Percentiles rank a stretch among this genome's conserved stretches.
Conservation (phyloP, 1,140 invertebrate genomes). For the Drosophila burlai region DNA sequence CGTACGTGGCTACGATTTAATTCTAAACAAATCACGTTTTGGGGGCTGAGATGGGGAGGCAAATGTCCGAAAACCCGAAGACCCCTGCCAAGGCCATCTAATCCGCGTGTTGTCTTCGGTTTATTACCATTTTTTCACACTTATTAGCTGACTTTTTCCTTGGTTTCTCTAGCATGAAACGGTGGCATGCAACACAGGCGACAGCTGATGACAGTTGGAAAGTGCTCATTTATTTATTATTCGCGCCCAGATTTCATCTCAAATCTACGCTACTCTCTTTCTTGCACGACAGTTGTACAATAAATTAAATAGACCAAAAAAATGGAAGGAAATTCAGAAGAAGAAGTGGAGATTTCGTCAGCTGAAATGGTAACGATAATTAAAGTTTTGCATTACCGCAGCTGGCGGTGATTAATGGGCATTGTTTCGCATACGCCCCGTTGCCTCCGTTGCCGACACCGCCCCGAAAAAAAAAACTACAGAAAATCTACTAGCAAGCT, state of each 20-base stretch:
- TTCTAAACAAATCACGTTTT: conserved; percentile 70
- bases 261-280: conserved; percentile 20
- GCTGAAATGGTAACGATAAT: conserved; percentile 69
- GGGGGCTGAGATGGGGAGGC: conserved; percentile 22
- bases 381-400: conserved; percentile 66
- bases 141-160: conserved; percentile 3
- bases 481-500: conserved; percentile 6
- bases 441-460: conserved; percentile 27
- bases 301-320: conserved; percentile 74
- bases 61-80: conserved; percentile 15
- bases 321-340: conserved; percentile 6
- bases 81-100: conserved; percentile 57
- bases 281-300: conserved; percentile 35
- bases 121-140: conserved; percentile 9
- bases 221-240: conserved; percentile 34
- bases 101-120: conserved; percentile 30
- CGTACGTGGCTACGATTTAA: conserved; percentile 61
- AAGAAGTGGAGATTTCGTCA: conserved; percentile 54
- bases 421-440: conserved; percentile 70
- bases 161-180: conserved; percentile 1
- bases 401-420: conserved; percentile 69
- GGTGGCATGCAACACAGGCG: conserved; percentile 14
- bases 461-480: conserved; percentile 15
- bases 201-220: conserved; percentile 55
- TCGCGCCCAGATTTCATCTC: conserved; percentile 33